Conservation (phyloP, 2,888 invertebrate genomes). For the Pterobdella sp. region DNA sequence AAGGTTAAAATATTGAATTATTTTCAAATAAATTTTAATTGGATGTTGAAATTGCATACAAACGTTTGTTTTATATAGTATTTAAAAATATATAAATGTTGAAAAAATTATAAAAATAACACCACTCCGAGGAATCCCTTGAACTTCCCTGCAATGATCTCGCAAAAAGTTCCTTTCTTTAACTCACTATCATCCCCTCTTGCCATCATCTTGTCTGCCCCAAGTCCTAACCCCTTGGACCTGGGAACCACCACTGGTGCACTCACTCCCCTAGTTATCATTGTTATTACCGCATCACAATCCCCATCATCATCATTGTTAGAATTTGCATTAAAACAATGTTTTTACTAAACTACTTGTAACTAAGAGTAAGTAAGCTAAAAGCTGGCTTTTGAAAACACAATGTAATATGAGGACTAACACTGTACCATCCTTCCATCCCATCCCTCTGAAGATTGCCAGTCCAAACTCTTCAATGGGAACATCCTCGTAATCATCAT, state of each 20-base stretch:
- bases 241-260: constrained; percentile 6
- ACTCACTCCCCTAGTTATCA: neutral
- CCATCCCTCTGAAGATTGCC: constrained; percentile 48
- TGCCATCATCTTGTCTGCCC: neutral
- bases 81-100: no score
- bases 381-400: no score
- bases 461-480: constrained; percentile 74
- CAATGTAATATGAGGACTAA: neutral
- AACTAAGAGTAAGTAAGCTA: no score
- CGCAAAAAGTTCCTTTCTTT: neutral
- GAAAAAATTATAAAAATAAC: no score
- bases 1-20: no score
- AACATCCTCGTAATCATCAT: constrained; percentile 61
- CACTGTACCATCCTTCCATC: constrained; percentile 12
- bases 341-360: no score
- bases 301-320: no score
- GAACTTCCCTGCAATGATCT: neutral
- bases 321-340: no score
- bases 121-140: constrained; percentile 5
- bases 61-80: no score
- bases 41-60: no score
- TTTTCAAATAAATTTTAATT: no score
- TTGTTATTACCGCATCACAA: no score
- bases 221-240: constrained; percentile 6
- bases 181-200: neutral